Base-by-base conservation (phyloP, 2,113 vertebrate genomes). In the Empidonax alnorum region DNA sequence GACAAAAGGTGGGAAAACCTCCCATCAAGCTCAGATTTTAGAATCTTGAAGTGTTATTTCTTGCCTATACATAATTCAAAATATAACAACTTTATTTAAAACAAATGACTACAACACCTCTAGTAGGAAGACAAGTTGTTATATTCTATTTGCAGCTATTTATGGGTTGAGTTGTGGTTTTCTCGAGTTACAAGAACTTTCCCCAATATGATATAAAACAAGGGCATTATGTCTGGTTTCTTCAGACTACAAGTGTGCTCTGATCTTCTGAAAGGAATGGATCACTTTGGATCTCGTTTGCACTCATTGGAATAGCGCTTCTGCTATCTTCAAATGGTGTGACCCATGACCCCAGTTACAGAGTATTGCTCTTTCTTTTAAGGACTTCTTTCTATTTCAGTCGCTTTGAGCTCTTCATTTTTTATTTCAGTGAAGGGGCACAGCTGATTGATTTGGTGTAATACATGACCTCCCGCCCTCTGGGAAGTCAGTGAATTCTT, bases 381-480 rank as follows among this genome's bases (percentile, higher is more conserved):
- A 88, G 85, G 84, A 78, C 52, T 90, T 52, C 33, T 73, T 94
- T 92, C 93, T 65, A 92, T 90, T 94, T 84, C 61, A 63, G 42
- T 67, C 69, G 21, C 85, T 95, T 92, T 72, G 65, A 93, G 68
- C n/a, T 72, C 68, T 82, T 93, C 25, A 68, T 93, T 84, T 94
- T 87, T 77, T 81, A 92, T 90, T 92, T 90, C 65, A n/a, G 47
- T 42, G 66, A 76, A 95, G 73, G 68, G 83, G 47, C 61, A 53
- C 62, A 82, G 79, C 88, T 93, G 92, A 97, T 78, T 72, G 88
- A 90, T 90, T 95, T 92, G 79, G 44, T 93, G 52, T 92, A 92
- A 95, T 95, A 90, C 28, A 11, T 78, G 86, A 90, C 61, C 93
- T 93, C n/a, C 58, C 84, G 92, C 73, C 79, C 90, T 95, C 82